Evolutionary conservation across 1,140 invertebrate genomes (phyloP), one percentile per base, ranked within the genome.

Genomic region (Drosophila carrolli): DNA sequence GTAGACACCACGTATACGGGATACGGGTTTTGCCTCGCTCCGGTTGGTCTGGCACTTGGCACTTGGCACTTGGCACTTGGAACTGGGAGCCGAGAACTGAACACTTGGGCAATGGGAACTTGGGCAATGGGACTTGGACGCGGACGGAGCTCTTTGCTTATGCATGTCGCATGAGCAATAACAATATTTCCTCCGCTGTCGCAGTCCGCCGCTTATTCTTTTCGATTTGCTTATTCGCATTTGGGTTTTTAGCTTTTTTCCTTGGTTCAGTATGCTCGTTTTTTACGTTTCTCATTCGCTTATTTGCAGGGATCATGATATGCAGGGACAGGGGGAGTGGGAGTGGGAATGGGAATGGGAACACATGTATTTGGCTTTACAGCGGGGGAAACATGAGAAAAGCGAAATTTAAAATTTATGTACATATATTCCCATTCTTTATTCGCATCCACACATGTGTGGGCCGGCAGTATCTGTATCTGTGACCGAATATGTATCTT

Each of bases 141-240:
- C 50, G 58, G 44, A 37, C 53, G 58, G 59, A 62, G 68, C 75
- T 84, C 63, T 77, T 79, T 90, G 77, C 73, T 82, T 90, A 90
- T 90, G 76, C 86, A 86, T 72, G 86, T 88, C 88, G 76, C 86
- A 90, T 90, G 81, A 60, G 75, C 75, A 79, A 90, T 90, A 83
- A 90, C 70, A 90, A 89, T 84, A 89, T 89, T 80, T 80, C 46
- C 75, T 71, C 35, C 56, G 54, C 65, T 71, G 63, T 63, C 37
- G 66, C 65, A 41, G 51, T 56, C 51, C 56, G 63, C 57, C 67
- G 83, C 79, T 78, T 73, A 82, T 82, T 77, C 72, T 80, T 78
- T 88, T 79, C 83, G 79, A 89, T 88, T 88, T 77, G 79, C 79
- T 65, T 60, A 68, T 88, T 70, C 79, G 68, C 67, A 71, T 56